Conservation (phyloP, 1,140 invertebrate genomes). For the Reticulitermes speratus region DNA sequence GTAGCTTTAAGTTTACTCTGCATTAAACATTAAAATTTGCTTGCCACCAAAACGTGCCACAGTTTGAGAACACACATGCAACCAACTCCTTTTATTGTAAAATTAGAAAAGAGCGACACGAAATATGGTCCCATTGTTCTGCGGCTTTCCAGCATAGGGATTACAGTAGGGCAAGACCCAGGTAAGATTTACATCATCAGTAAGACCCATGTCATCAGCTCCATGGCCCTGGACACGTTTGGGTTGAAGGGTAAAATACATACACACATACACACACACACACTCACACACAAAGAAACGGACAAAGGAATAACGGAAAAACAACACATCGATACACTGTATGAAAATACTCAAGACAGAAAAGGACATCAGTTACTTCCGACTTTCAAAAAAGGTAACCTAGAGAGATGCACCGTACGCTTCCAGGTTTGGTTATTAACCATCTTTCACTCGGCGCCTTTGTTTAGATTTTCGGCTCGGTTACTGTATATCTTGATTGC, state of each 20-base stretch:
- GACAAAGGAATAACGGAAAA: background rate
- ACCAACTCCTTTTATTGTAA: background rate
- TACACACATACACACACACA: background rate
- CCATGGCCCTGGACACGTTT: background rate
- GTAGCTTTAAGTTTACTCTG: no score
- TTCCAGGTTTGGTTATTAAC: no score
- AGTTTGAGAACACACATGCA: background rate
- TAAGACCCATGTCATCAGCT: background rate
- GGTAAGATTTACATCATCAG: background rate
- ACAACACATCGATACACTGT: background rate
- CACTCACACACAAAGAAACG: background rate
- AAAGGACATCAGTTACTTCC: no score
- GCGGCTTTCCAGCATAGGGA: background rate
- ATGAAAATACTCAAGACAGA: background rate
- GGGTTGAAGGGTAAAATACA: background rate
- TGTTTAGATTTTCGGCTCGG: no score
- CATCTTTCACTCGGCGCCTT: no score
- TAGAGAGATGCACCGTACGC: no score
- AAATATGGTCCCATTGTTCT: background rate
- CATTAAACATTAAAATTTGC: no score
- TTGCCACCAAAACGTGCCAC: no score
- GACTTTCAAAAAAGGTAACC: no score
- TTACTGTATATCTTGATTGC: no score
- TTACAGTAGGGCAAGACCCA: background rate
- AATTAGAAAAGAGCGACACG: background rate